Base-by-base conservation (phyloP, 2,113 vertebrate genomes). In the cat (Felis catus) region DNA sequence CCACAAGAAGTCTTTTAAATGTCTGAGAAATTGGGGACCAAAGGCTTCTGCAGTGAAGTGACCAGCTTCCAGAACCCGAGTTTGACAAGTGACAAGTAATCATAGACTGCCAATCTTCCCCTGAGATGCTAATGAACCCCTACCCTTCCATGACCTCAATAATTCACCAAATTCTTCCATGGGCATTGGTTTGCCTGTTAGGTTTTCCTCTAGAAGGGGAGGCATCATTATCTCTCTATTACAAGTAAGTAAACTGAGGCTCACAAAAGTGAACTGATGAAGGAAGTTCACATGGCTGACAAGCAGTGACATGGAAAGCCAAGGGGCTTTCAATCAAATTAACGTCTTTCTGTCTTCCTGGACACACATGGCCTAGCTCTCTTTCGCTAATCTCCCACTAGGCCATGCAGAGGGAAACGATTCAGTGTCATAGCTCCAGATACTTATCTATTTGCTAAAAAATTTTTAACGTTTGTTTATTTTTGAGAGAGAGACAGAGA, bases 201-300 rank as follows among this genome's bases (percentile, higher is more conserved):
- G 18, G 27, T 88, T 66, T 58, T 78, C n/a, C n/a, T 66, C 31
- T 55, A 90, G 3, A 89, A 45, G 21, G 5, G 41, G 3, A 90
- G 80, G 53, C 51, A 51, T 83, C 18, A 39, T 19, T 45, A 18
- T 73, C 4, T 27, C 7, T 84, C 29, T 83, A 10, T 25, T 79
- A 48, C 45, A 89, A 51, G 23, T 45, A 88, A 70, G 83, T 41
- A 70, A 95, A 73, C 27, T 33, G 27, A 93, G 31, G 12, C 9
- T 84, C 66, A 78, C 11, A 27, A 39, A 93, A 95, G 21, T 91
- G 71, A 91, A 66, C 19, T 76, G 36, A 45, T 65, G 51, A 96
- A 83, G 3, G 1, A 45, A 33, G 16, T 84, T 79, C 36, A 27
- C 4, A 5, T 31, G 13, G 14, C 51, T 70, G 19, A 8, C 18